A percentile compares a stretch with the other conserved stretches of the same genome.
phyloP scores from a whole-genome alignment of 2,797 vertebrate genomes.

The Borostomias antarcticus region DNA sequence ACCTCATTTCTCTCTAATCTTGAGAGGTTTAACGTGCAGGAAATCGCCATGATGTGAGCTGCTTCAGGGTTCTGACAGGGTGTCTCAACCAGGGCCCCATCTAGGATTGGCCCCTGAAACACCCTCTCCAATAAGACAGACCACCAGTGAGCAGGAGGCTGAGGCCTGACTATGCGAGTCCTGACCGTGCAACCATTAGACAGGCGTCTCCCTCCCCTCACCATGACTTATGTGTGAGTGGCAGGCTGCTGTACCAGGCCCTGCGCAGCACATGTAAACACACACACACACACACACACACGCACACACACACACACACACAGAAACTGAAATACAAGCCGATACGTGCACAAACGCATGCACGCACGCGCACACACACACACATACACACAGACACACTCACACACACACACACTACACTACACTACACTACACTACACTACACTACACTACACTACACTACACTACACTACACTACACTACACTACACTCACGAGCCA shows the following conservation, averaged over 20 bases:
- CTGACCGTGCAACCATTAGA: constrained; percentile 41
- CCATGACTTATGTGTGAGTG: constrained; percentile 43
- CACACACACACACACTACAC: too few species aligned
- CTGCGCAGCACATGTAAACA: constrained; percentile 3
- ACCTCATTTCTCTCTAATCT: constrained; percentile 65
- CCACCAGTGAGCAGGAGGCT: constrained; percentile 10
- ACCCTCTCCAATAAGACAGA: constrained; percentile 28
- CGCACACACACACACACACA: constrained; percentile 30
- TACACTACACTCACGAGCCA: constrained; percentile 15
- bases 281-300: constrained; percentile 5
- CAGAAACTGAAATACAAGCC: constrained; percentile 12
- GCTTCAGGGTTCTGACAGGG: constrained; percentile 45
- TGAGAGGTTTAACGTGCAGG: constrained; percentile 53
- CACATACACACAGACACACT: constrained; percentile 17
- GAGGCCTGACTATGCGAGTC: constrained; percentile 23
- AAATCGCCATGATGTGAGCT: constrained; percentile 48
- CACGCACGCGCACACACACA: constrained; percentile 26
- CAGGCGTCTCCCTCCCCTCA: constrained; percentile 21
- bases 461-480: too few species aligned
- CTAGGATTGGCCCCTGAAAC: constrained; percentile 32
- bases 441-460: too few species aligned
- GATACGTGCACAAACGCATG: constrained; percentile 5
- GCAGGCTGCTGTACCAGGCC: constrained; percentile 43
- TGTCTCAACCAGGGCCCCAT: constrained; percentile 22
- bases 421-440: too few species aligned